Evolutionary conservation across 2,113 vertebrate species (phyloP).

Genomic region (Atlantisia rogersi): DNA sequence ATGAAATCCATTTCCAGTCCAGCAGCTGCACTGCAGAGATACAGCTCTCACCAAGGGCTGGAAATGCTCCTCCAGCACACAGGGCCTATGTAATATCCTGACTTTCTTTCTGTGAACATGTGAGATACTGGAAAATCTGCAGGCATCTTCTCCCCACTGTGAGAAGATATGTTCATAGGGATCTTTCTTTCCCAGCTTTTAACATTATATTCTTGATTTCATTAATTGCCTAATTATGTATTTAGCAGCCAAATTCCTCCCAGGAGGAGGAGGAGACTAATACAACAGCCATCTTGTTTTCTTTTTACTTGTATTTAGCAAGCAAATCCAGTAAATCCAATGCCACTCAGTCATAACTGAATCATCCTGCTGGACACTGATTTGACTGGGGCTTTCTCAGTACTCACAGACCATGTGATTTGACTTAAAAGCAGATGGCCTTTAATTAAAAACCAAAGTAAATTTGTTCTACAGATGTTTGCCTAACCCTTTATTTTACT

Average conservation of each 20-base stretch:
- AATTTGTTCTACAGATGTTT: background rate
- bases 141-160: background rate
- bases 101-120: background rate
- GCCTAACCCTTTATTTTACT: background rate
- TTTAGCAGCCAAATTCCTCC: background rate
- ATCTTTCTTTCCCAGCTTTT: background rate
- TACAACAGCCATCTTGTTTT: slow-evolving; percentile 8
- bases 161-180: background rate
- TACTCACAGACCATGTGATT: background rate
- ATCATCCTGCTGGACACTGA: background rate
- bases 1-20: background rate
- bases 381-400: background rate
- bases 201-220: background rate
- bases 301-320: background rate
- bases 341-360: background rate
- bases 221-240: background rate
- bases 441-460: background rate
- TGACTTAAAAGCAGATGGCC: background rate
- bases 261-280: background rate
- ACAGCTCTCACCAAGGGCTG: background rate
- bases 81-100: background rate
- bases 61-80: background rate
- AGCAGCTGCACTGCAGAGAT: background rate
- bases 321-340: slow-evolving; percentile 33
- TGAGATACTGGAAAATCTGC: background rate